Evolutionary conservation across 2,888 invertebrate genomes (phyloP).

Genomic region (Meiosimyza decipiens): DNA sequence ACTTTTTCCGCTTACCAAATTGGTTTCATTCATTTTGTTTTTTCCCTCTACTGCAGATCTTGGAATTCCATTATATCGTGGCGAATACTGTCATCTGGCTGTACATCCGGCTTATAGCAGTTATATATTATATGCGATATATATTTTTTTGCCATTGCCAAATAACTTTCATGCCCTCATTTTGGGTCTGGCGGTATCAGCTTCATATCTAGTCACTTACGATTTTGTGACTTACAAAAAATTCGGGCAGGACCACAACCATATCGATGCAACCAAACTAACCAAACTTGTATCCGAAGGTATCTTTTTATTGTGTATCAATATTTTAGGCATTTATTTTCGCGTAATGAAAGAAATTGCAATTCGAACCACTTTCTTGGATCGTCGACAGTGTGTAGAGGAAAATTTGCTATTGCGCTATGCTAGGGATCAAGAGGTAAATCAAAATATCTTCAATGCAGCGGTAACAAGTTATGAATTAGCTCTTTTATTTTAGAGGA

Average conservation of each 20-base stretch:
- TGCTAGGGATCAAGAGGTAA: slow-evolving; percentile 87
- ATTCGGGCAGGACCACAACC: no score
- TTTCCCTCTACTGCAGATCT: slow-evolving; percentile 68
- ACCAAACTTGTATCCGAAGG: slow-evolving; percentile 72
- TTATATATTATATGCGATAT: slow-evolving; percentile 80
- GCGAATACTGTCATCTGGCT: slow-evolving; percentile 67
- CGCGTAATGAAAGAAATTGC: slow-evolving; percentile 89
- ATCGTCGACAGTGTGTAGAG: slow-evolving; percentile 86
- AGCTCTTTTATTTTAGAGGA: slow-evolving; percentile 72
- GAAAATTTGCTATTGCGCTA: slow-evolving; percentile 83
- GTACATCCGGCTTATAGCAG: slow-evolving; percentile 78
- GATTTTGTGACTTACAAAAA: slow-evolving; percentile 71
- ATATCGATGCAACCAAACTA: no score
- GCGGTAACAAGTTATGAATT: neutral
- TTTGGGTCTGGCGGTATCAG: slow-evolving; percentile 76
- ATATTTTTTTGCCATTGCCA: slow-evolving; percentile 85
- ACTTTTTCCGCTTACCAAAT: neutral
- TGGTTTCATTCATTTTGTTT: neutral
- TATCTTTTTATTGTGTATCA: slow-evolving; percentile 72
- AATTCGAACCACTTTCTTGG: slow-evolving; percentile 86
- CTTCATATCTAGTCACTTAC: slow-evolving; percentile 73
- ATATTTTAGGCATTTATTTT: slow-evolving; percentile 87
- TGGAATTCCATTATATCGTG: slow-evolving; percentile 75
- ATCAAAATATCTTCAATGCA: slow-evolving; percentile 25
- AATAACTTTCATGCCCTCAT: slow-evolving; percentile 77